Conservation (phyloP, 2,888 invertebrate genomes). For the Buathra laborator region DNA sequence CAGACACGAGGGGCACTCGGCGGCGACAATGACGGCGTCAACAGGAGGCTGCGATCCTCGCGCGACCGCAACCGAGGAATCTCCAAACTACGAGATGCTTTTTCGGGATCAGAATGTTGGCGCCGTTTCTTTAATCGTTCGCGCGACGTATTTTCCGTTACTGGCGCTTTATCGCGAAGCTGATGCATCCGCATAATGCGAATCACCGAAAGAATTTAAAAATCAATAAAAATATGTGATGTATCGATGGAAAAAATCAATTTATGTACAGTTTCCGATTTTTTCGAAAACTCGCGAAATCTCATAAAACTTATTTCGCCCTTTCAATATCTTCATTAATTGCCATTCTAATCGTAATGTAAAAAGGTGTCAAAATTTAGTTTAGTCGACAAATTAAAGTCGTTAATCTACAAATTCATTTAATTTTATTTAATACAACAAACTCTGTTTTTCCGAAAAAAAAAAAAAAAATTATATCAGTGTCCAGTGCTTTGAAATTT, state of each 20-base stretch:
- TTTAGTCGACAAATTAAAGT: no score
- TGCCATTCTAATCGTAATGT: no score
- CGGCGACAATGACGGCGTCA: conserved; percentile 11
- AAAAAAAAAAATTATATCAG: no score
- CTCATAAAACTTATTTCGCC: not conserved
- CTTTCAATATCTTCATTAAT: not conserved
- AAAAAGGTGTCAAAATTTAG: no score
- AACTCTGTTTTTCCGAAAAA: no score
- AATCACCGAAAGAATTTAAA: no score
- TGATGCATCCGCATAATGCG: not conserved
- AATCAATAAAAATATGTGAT: no score
- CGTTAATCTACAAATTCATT: no score
- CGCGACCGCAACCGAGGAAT: conserved; percentile 58
- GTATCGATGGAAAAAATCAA: not conserved
- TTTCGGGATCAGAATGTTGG: conserved; percentile 72
- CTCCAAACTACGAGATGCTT: conserved; percentile 69
- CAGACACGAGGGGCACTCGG: conserved; percentile 53
- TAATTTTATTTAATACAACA: no score
- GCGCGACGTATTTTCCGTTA: conserved; percentile 16
- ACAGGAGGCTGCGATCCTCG: conserved; percentile 3
- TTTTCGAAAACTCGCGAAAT: not conserved
- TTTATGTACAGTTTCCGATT: not conserved
- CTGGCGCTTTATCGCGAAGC: not conserved
- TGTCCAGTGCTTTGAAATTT: no score
- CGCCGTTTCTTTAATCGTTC: conserved; percentile 62